Evolutionary conservation across 2,797 vertebrate species (phyloP), one percentile per base, ranked within the genome.

Genomic region (Gambusia yucatana): DNA sequence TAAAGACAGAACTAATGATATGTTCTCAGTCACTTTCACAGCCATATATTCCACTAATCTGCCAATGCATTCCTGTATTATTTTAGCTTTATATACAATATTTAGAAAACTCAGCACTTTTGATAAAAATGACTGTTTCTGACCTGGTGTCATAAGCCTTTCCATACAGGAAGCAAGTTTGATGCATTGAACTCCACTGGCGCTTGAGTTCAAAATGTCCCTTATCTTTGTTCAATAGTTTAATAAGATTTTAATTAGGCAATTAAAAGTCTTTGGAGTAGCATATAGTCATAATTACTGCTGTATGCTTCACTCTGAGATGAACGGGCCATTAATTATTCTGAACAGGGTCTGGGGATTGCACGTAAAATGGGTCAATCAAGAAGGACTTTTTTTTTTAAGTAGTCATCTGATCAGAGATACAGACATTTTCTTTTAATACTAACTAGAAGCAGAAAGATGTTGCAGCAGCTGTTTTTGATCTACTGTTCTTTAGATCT

Each of bases 211-310:
- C 92, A 94, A 88, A 91, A 94, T 85, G 92, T 94, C 91, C 86
- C 88, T 86, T 88, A 90, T 95, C 90, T 94, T 87, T 92, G 89
- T 92, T 89, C 90, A 87, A 73, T 89, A 87, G 90, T 95, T 95
- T 93, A 96, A 93, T 94, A 95, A 87, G 91, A 92, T 93, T 95
- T 95, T 94, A 96, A 96, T 96, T 94, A 93, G 89, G 88, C 93
- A 94, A 94, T 95, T 95, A 95, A 95, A 95, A 90, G 92, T 92
- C 91, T 93, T 94, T 93, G 90, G 92, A 93, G 89, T 86, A 91
- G 91, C 94, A 94, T 95, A 95, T 94, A 94, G 94, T 93, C 89
- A 87, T 94, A 94, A 95, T 96, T 94, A 95, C 86, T 78, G 86
- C 85, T 89, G 88, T 90, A 88, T 87, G 84, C 89, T 95, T 94